These are phyloP conservation scores for Amiota communis DNA, from an alignment of 2,888 invertebrate species.

Conservation along the genomic window DNA sequence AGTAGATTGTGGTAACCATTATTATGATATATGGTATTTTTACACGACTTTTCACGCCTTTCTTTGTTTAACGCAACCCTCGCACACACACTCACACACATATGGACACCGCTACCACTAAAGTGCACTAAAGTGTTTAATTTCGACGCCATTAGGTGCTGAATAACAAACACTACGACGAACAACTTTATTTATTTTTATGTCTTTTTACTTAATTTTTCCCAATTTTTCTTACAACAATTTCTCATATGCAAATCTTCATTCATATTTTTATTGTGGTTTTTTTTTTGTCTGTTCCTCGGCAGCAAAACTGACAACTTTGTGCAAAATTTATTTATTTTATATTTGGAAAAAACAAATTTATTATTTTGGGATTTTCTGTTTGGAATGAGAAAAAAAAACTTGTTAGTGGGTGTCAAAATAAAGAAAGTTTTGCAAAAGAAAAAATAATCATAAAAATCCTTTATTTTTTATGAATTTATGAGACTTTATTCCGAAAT, in stretches of 20 bases:
- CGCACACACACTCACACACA: no score
- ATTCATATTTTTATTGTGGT: neutral
- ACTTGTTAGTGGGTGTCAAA: neutral
- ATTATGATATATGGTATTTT: slow-evolving; percentile 26
- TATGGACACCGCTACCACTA: neutral
- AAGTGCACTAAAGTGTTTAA: slow-evolving; percentile 29
- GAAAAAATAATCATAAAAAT: neutral
- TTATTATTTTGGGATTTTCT: neutral
- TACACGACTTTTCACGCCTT: slow-evolving; percentile 18
- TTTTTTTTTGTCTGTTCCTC: no score
- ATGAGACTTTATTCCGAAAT: slow-evolving; percentile 8
- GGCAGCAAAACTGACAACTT: neutral
- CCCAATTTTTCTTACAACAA: neutral
- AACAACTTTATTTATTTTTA: neutral
- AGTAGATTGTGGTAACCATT: neutral
- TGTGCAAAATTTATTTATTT: slow-evolving; percentile 5
- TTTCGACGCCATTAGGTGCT: slow-evolving; percentile 16
- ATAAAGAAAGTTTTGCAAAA: neutral
- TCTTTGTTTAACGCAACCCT: neutral
- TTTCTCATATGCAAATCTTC: slow-evolving; percentile 20
- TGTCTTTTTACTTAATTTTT: neutral
- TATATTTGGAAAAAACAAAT: neutral
- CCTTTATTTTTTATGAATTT: neutral
- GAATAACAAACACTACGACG: neutral
- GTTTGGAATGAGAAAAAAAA: neutral